phyloP scores from a whole-genome alignment of 2,113 vertebrate genomes.

The Rattus rattus region DNA sequence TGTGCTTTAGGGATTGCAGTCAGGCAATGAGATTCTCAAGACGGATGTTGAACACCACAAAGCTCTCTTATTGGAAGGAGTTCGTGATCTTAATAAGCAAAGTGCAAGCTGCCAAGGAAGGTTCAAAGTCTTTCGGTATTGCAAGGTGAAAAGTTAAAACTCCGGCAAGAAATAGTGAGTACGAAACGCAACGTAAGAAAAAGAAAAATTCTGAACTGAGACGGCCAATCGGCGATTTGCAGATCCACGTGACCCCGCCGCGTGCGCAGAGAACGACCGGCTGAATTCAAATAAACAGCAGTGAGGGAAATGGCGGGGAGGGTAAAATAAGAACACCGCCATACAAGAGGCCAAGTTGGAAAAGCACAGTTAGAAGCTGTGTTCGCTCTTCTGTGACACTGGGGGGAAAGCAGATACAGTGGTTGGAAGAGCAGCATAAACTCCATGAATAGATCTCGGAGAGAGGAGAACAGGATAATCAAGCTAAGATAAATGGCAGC shows the following conservation, averaged over 20 bases:
- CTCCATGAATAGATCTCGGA: constrained; percentile 88
- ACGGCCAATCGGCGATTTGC: constrained; percentile 89
- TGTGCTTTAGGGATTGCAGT: constrained; percentile 88
- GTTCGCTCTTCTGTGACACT: constrained; percentile 68
- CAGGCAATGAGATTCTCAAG: constrained; percentile 91
- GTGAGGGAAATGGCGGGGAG: constrained; percentile 87
- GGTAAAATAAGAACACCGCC: constrained; percentile 91
- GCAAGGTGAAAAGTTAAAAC: constrained; percentile 93
- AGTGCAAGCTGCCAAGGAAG: constrained; percentile 92
- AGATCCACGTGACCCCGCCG: constrained; percentile 83
- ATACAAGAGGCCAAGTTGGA: constrained; percentile 88
- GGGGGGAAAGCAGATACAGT: constrained; percentile 89
- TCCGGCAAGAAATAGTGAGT: constrained; percentile 88
- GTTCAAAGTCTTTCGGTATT: constrained; percentile 88
- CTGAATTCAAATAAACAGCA: constrained; percentile 83
- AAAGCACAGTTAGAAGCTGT: constrained; percentile 90
- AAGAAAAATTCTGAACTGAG: constrained; percentile 89
- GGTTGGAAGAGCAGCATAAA: constrained; percentile 93
- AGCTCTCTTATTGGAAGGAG: constrained; percentile 91
- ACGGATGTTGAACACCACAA: constrained; percentile 89
- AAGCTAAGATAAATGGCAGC: constrained; percentile 90
- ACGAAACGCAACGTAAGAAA: constrained; percentile 90
- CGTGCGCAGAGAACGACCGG: constrained; percentile 88
- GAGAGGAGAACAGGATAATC: constrained; percentile 90
- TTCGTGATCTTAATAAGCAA: constrained; percentile 91